These are phyloP conservation scores for Emys orbicularis DNA, from an alignment of 2,797 vertebrate genomes.

Conservation along the genomic window DNA sequence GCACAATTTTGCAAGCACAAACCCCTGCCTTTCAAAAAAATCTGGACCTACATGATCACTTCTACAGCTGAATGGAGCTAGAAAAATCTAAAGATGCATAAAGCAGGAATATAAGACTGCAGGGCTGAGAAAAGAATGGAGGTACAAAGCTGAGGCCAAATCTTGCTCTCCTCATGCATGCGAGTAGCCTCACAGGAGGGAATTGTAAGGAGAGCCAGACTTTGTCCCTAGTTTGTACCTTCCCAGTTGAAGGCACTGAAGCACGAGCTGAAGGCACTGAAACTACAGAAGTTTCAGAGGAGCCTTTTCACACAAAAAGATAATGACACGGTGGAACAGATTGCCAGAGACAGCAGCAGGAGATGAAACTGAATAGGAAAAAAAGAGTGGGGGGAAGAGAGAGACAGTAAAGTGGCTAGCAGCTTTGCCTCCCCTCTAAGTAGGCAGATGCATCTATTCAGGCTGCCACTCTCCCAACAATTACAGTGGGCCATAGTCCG, in stretches of 20 bases:
- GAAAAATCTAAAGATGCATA: neutral
- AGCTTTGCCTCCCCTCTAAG: neutral
- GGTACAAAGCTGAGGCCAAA: neutral
- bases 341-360: neutral
- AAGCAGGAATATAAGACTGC: neutral
- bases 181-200: neutral
- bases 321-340: neutral
- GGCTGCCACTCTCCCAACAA: neutral
- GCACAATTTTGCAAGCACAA: neutral
- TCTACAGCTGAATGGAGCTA: neutral
- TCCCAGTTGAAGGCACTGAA: neutral
- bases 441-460: neutral
- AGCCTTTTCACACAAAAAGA: neutral
- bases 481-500: neutral
- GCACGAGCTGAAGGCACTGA: neutral
- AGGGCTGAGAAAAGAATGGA: neutral
- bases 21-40: neutral
- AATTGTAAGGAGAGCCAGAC: neutral
- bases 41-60: neutral
- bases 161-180: neutral
- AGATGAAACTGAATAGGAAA: neutral
- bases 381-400: too few relatives aligned
- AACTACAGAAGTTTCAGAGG: neutral
- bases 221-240: rapidly evolving
- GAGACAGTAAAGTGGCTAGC: neutral